Conservation (phyloP, 2,797 vertebrate species). For the Tapera naevia region DNA sequence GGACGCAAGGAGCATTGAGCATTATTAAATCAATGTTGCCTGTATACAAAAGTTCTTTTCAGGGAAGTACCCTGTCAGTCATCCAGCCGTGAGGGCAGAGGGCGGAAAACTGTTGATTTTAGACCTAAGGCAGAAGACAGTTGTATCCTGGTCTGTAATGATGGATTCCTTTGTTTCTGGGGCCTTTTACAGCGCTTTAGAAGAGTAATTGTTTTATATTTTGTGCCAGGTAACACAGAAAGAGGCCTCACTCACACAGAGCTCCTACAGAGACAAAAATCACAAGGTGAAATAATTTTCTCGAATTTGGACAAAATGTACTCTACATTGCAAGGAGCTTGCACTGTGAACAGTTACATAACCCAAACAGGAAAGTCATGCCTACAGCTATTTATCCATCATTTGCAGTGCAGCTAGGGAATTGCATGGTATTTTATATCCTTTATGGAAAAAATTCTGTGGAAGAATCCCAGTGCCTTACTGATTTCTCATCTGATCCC, state of each 20-base stretch:
- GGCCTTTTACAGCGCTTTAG: conserved; percentile 18
- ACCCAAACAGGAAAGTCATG: conserved; percentile 35
- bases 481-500: not conserved
- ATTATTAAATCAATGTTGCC: conserved; percentile 32
- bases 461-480: conserved; percentile 25
- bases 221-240: conserved; percentile 58
- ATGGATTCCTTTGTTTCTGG: conserved; percentile 50
- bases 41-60: conserved; percentile 45
- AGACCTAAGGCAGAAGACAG: conserved; percentile 30
- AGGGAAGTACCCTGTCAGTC: conserved; percentile 47
- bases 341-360: not conserved
- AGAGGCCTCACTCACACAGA: conserved; percentile 31
- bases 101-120: conserved; percentile 36
- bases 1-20: conserved; percentile 22
- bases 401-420: conserved; percentile 4
- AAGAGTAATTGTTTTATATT: conserved; percentile 32
- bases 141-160: conserved; percentile 18
- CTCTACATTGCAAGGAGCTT: conserved; percentile 9
- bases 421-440: not conserved
- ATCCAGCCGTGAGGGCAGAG: conserved; percentile 15
- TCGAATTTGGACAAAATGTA: conserved; percentile 34
- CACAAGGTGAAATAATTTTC: conserved; percentile 49
- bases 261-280: conserved; percentile 58
- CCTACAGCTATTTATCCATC: conserved; percentile 38
- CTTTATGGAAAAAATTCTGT: not conserved